Conservation (phyloP, 2,888 invertebrate genomes). For the Xylota segnis region DNA sequence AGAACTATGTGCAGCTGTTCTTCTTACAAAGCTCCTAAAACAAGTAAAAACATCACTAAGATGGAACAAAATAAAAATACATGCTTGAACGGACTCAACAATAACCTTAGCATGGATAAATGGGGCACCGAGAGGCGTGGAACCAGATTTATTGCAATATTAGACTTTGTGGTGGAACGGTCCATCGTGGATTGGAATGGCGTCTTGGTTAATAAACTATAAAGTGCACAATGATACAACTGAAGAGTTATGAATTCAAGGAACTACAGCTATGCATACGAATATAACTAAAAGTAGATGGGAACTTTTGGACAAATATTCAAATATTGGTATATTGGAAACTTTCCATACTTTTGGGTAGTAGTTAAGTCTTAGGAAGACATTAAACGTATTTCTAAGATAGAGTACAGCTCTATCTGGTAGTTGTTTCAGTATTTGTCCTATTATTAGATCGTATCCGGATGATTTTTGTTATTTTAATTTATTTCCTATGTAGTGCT, state of each 20-base stretch:
- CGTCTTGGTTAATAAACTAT: too few species aligned
- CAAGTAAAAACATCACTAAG: neutral
- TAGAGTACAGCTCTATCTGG: too few species aligned
- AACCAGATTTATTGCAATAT: neutral
- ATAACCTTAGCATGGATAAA: slow-evolving; percentile 1
- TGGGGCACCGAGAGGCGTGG: neutral
- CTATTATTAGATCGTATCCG: too few species aligned
- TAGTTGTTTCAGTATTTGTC: too few species aligned
- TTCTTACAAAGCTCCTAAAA: slow-evolving; percentile 4
- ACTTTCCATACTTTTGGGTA: too few species aligned
- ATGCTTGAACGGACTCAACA: neutral
- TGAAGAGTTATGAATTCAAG: neutral
- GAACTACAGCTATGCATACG: too few species aligned
- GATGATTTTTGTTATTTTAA: too few species aligned
- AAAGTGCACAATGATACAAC: neutral
- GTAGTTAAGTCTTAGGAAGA: too few species aligned
- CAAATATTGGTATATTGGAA: too few species aligned
- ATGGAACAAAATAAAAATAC: slow-evolving; percentile 2
- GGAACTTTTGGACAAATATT: neutral
- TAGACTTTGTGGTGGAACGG: neutral
- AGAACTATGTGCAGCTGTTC: neutral
- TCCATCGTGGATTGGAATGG: neutral
- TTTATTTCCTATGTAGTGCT: too few species aligned
- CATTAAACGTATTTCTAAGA: too few species aligned
- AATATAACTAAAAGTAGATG: neutral